A percentile compares a stretch with the other conserved stretches of the same genome.
phyloP scores from a whole-genome alignment of 2,888 invertebrate genomes.

The Eumerus sabulonum region DNA sequence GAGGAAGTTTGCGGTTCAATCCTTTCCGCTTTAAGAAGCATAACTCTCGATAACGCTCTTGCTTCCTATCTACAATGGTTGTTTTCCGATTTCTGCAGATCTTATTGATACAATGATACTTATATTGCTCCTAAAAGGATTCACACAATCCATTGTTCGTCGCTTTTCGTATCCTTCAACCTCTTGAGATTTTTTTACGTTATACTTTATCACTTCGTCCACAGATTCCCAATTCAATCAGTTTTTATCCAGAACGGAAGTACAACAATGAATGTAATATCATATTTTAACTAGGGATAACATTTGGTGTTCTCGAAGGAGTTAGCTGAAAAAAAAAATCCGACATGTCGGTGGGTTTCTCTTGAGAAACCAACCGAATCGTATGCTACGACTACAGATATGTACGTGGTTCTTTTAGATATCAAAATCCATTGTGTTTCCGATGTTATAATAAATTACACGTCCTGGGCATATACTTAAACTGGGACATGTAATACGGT shows the following conservation, averaged over 20 bases:
- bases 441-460: too few relatives aligned
- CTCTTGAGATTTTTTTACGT: conserved; percentile 36
- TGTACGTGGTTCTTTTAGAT: too few relatives aligned
- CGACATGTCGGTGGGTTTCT: neutral
- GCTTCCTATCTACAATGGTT: neutral
- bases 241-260: conserved; percentile 27
- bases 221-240: conserved; percentile 47
- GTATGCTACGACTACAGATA: too few relatives aligned
- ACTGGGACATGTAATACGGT: too few relatives aligned
- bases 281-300: conserved; percentile 16
- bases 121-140: conserved; percentile 11
- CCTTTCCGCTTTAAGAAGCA: too few relatives aligned
- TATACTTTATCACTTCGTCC: conserved; percentile 33
- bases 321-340: neutral
- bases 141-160: conserved; percentile 15
- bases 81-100: conserved; percentile 8
- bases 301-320: conserved; percentile 16
- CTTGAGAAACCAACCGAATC: too few relatives aligned
- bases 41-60: too few relatives aligned
- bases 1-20: too few relatives aligned
- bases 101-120: conserved; percentile 38
- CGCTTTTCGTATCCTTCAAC: neutral
- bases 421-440: too few relatives aligned
- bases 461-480: too few relatives aligned
- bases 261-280: conserved; percentile 30